A percentile compares a stretch with the other conserved stretches of the same genome.
Evolutionary conservation across 2,113 vertebrate genomes (phyloP).

Genomic region (Scomber japonicus): DNA sequence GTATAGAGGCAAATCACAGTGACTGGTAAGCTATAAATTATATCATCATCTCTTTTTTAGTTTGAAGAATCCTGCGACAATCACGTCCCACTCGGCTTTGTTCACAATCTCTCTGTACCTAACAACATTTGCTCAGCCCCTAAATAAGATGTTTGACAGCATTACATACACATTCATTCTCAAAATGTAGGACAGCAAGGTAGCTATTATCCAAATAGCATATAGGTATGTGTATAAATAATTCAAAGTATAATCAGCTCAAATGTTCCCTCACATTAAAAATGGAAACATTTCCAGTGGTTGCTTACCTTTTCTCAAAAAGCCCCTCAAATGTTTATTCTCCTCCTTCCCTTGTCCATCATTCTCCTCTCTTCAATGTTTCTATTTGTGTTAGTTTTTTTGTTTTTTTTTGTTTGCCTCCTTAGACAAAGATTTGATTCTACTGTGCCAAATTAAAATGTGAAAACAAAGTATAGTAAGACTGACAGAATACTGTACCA

Average conservation of each 20-base stretch:
- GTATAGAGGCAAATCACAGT: neutral
- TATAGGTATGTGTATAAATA: slow-evolving; percentile 37
- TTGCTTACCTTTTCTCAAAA: slow-evolving; percentile 39
- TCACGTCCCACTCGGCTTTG: slow-evolving; percentile 24
- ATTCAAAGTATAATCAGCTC: slow-evolving; percentile 39
- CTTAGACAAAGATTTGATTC: neutral
- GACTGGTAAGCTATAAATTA: neutral
- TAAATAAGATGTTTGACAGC: slow-evolving; percentile 17
- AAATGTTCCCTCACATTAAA: slow-evolving; percentile 22
- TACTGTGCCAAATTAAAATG: slow-evolving; percentile 37
- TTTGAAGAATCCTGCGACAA: neutral
- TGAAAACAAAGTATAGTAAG: slow-evolving; percentile 22
- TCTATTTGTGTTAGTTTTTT: slow-evolving; percentile 14
- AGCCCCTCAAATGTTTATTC: slow-evolving; percentile 26
- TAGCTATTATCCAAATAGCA: slow-evolving; percentile 40
- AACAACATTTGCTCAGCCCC: slow-evolving; percentile 18
- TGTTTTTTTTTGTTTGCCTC: neutral
- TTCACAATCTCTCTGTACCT: neutral
- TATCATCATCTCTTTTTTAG: neutral
- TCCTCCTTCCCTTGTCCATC: slow-evolving; percentile 27
- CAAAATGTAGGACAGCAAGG: slow-evolving; percentile 26
- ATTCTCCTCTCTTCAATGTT: neutral
- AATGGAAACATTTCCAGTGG: slow-evolving; percentile 15
- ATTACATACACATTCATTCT: slow-evolving; percentile 21
- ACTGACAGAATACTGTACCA: slow-evolving; percentile 20